Evolutionary conservation across 2,113 vertebrate genomes (phyloP).

Genomic region (Phycodurus eques): DNA sequence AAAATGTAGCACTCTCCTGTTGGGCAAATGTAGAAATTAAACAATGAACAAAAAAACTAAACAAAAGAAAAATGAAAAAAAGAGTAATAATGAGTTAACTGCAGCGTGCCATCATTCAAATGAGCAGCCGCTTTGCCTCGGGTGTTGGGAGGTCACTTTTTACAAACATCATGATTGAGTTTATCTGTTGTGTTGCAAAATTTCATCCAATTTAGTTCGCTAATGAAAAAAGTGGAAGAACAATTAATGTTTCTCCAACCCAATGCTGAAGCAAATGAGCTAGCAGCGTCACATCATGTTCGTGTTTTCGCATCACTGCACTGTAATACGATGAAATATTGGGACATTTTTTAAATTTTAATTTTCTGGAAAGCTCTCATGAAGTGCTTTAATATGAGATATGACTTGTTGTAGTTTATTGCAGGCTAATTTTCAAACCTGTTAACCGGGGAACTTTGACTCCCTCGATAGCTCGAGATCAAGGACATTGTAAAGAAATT

Average conservation of each 20-base stretch:
- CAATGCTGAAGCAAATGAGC: constrained; percentile 38
- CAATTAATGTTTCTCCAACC: constrained; percentile 35
- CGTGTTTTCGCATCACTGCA: background rate
- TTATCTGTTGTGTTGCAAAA: constrained; percentile 39
- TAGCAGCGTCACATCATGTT: background rate
- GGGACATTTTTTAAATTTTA: background rate
- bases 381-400: background rate
- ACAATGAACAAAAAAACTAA: constrained; percentile 4
- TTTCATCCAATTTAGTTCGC: constrained; percentile 36
- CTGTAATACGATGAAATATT: background rate
- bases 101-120: constrained; percentile 52
- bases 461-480: too few relatives aligned
- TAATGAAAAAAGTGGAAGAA: constrained; percentile 54
- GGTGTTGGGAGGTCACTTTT: constrained; percentile 43
- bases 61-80: background rate
- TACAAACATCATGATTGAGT: constrained; percentile 52
- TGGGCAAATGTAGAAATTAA: too few relatives aligned
- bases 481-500: too few relatives aligned
- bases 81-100: constrained; percentile 44
- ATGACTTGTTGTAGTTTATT: background rate
- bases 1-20: constrained; percentile 1
- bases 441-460: background rate
- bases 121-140: constrained; percentile 32
- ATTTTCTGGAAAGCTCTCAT: background rate
- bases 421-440: background rate